These are phyloP conservation scores for Artibeus lituratus DNA, from an alignment of 2,797 vertebrate genomes.

Conservation along the genomic window DNA sequence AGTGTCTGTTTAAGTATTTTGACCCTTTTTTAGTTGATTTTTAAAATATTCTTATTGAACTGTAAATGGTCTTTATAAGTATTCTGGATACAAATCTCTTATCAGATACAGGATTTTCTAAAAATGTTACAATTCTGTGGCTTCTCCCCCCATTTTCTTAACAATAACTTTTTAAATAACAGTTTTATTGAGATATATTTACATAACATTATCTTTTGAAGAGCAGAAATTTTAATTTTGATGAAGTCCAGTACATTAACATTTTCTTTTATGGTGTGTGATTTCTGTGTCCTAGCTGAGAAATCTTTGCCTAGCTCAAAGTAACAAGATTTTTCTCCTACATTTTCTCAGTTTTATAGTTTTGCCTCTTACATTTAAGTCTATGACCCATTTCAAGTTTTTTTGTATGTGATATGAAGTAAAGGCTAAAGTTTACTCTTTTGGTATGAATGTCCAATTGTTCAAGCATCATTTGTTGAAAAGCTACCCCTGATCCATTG, in stretches of 20 bases:
- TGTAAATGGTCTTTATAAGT: not conserved
- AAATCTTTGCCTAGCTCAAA: not conserved
- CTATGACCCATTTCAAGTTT: not conserved
- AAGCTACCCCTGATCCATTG: not conserved
- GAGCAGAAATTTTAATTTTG: not conserved
- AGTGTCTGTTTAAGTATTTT: slow-evolving; percentile 15
- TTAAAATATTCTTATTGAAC: not conserved
- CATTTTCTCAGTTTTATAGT: slow-evolving; percentile 1
- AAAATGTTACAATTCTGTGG: slow-evolving; percentile 15
- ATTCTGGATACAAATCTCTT: not conserved
- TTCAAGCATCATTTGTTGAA: not conserved
- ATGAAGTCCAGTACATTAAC: not conserved
- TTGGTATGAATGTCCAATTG: not conserved
- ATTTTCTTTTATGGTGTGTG: not conserved
- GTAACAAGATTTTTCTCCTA: not conserved
- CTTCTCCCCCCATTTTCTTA: not conserved
- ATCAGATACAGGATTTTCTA: not conserved
- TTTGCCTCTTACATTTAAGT: not conserved
- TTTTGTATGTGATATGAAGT: not conserved
- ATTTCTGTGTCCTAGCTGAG: not conserved
- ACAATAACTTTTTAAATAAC: not conserved
- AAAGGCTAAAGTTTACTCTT: not conserved
- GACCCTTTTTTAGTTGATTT: not conserved
- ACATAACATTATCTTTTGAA: not conserved
- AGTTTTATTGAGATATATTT: not conserved